Percentiles rank a stretch among this genome's conserved stretches.
Conservation (phyloP, 2,888 invertebrate genomes). For the Uropetala carovei region DNA sequence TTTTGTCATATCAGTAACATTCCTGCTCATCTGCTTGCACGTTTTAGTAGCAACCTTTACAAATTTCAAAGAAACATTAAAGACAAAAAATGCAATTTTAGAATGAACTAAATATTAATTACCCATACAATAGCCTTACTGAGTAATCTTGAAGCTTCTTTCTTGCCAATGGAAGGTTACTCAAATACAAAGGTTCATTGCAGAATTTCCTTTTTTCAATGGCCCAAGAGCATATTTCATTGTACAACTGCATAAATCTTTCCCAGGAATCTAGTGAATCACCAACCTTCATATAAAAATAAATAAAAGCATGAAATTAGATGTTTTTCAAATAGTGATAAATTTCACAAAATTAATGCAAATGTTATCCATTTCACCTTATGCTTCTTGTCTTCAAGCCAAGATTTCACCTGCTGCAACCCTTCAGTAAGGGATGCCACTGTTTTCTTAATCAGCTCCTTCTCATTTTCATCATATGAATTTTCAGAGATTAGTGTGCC, state of each 20-base stretch:
- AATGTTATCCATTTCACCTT: conserved; percentile 74
- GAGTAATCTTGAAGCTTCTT: conserved; percentile 92
- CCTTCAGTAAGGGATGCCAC: conserved; percentile 87
- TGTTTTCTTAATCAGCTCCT: conserved; percentile 85
- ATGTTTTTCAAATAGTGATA: not conserved
- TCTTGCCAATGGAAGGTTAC: conserved; percentile 87
- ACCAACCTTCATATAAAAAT: conserved; percentile 78
- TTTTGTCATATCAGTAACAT: conserved; percentile 93
- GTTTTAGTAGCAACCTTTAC: conserved; percentile 90
- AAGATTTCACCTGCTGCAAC: conserved; percentile 85
- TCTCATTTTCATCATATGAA: conserved; percentile 86
- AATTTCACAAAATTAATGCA: not conserved
- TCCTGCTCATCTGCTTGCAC: conserved; percentile 91
- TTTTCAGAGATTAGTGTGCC: conserved; percentile 88
- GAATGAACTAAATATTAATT: conserved; percentile 46
- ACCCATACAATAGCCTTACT: conserved; percentile 76
- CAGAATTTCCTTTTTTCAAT: conserved; percentile 89
- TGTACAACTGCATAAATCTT: conserved; percentile 88
- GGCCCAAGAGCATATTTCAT: conserved; percentile 89
- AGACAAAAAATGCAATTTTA: not conserved
- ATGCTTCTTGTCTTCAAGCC: conserved; percentile 89
- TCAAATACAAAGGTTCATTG: conserved; percentile 85
- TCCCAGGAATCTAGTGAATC: conserved; percentile 94
- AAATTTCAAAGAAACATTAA: conserved; percentile 60
- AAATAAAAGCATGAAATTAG: not conserved